phyloP scores from a whole-genome alignment of 2,113 vertebrate species.

The Neogobius melanostomus region DNA sequence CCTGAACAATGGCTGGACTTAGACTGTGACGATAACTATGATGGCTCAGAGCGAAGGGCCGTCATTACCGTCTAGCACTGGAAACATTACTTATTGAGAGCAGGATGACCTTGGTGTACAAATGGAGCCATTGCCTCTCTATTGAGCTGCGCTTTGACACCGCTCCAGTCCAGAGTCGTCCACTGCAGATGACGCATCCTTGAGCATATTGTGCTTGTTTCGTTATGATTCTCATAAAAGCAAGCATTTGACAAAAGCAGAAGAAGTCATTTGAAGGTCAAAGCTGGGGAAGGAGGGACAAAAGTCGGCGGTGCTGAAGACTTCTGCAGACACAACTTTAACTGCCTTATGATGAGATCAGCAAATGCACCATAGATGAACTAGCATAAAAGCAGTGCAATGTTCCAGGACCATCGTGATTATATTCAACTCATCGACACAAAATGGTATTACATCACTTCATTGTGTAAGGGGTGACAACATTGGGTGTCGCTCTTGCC shows the following conservation, averaged over 20 bases:
- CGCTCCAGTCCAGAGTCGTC: constrained; percentile 10
- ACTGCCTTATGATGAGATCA: constrained; percentile 12
- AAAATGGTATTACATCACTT: too few relatives aligned
- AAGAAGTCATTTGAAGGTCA: constrained; percentile 16
- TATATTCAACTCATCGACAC: too few relatives aligned
- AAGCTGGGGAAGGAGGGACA: constrained; percentile 8
- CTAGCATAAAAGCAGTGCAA: background rate
- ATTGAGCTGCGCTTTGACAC: constrained; percentile 5
- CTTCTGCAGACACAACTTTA: constrained; percentile 32
- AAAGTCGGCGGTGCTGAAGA: constrained; percentile 8
- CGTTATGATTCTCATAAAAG: constrained; percentile 16
- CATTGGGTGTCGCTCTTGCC: too few relatives aligned
- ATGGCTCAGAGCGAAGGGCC: constrained; percentile 10
- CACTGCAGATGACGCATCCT: constrained; percentile 13
- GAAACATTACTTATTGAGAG: constrained; percentile 7
- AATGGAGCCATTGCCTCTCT: constrained; percentile 7
- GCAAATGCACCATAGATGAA: background rate
- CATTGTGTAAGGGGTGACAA: too few relatives aligned
- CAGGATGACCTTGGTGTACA: constrained; percentile 20
- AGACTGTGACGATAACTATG: background rate
- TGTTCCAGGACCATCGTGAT: background rate
- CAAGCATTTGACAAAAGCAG: constrained; percentile 12
- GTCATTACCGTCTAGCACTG: constrained; percentile 27
- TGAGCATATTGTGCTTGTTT: constrained; percentile 12
- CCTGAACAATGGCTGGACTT: background rate